Base-by-base conservation (phyloP, 2,888 invertebrate genomes). In the Limnephilus lunatus region DNA sequence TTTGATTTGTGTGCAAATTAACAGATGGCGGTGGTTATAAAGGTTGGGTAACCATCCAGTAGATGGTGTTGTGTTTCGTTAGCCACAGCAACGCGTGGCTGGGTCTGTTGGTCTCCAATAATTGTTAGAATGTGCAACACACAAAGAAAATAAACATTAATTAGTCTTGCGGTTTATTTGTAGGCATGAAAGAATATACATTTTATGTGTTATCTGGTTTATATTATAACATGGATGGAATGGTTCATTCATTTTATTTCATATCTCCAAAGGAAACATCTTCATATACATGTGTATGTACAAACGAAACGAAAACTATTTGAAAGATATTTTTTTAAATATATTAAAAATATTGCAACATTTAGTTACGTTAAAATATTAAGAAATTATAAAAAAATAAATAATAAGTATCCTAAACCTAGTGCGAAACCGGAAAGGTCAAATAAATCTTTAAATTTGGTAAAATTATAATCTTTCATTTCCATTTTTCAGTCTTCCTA, bases 151-250 rank as follows among this genome's bases (percentile, higher is more conserved):
- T 87, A 87, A 53, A 30, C 53, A 87, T 81, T 81, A 32, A 87
- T 89, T 89, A 90, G 90, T 90, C 90, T 85, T 90, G 90, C 80
- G 81, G 39, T 91, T 91, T 91, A 91, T 91, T 91, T 86, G 44
- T 68, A 85, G 91, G 91, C 91, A 91, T 91, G 91, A 91, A 86
- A 91, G 91, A 91, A 91, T 91, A 91, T 91, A 91, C 86, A 87
- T 90, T 90, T 53, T 90, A 81, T 91, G 44, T 83, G 91, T 91
- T 81, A 86, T 85, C 81, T 90, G 90, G 85, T 83, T 85, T 81
- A 39, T 82, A 81, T 90, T 89, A 87, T 81, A 86, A 81, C 31
- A 53, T 91, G 91, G 91, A 91, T 91, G 91, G 91, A 91, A 91
- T 91, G 91, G 32, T 91, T 81, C 82, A 82, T 90, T 83, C 82